phyloP scores from a whole-genome alignment of 2,113 vertebrate genomes.

The Butorides virescens region DNA sequence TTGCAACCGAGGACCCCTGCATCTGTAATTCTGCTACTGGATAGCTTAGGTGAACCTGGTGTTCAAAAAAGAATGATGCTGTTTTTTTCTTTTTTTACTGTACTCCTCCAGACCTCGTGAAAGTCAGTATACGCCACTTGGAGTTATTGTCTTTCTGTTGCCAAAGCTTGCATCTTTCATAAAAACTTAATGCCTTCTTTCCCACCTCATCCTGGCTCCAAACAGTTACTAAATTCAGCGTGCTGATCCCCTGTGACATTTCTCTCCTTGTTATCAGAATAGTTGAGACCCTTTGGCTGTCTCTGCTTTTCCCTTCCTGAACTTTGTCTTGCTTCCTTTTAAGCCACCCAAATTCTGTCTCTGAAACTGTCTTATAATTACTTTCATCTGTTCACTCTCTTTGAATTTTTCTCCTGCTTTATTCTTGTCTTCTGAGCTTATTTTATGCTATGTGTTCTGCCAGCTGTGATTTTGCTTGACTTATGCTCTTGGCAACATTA shows the following conservation, averaged over 20 bases:
- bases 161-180: neutral
- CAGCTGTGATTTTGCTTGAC: neutral
- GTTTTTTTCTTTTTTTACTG: neutral
- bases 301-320: neutral
- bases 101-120: neutral
- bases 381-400: neutral
- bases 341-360: constrained; percentile 7
- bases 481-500: neutral
- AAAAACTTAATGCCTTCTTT: neutral
- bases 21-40: neutral
- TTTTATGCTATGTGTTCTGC: neutral
- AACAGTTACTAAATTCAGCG: neutral
- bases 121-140: neutral
- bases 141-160: neutral
- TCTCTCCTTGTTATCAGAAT: constrained; percentile 13
- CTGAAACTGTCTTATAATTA: neutral
- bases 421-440: neutral
- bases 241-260: neutral
- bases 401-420: neutral
- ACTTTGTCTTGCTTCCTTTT: neutral
- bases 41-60: accelerated
- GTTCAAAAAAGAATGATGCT: accelerated
- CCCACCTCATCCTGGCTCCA: neutral
- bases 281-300: neutral
- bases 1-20: neutral